These are phyloP conservation scores for Scaptomyza polygonia DNA, from an alignment of 2,888 invertebrate species.

Conservation along the genomic window DNA sequence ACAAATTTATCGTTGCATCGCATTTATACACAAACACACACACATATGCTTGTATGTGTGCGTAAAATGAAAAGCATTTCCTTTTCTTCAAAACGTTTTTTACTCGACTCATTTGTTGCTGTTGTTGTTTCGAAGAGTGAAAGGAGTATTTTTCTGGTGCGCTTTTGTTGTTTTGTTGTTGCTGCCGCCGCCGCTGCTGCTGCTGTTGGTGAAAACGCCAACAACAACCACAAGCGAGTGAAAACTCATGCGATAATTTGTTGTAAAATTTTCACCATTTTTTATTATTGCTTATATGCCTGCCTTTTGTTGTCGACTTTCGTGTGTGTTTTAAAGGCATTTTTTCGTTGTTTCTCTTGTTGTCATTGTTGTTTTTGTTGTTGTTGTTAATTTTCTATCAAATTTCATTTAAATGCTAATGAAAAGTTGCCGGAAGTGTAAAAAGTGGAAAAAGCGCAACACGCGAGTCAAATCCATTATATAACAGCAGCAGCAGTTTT, in stretches of 20 bases:
- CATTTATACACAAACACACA: constrained; percentile 17
- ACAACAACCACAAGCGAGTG: constrained; percentile 57
- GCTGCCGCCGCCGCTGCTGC: constrained; percentile 30
- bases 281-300: constrained; percentile 66
- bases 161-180: constrained; percentile 36
- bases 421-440: constrained; percentile 74
- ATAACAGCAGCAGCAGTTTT: constrained; percentile 42
- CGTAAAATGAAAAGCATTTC: constrained; percentile 75
- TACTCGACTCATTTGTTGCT: constrained; percentile 60
- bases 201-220: constrained; percentile 69
- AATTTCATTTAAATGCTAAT: constrained; percentile 78
- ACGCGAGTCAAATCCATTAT: constrained; percentile 59
- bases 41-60: constrained; percentile 13
- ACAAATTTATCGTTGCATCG: constrained; percentile 60
- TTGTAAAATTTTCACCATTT: constrained; percentile 78
- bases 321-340: constrained; percentile 20
- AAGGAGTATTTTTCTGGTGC: constrained; percentile 64
- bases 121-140: constrained; percentile 60
- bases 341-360: constrained; percentile 3
- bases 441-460: constrained; percentile 55
- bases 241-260: constrained; percentile 81
- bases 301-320: constrained; percentile 60
- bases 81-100: constrained; percentile 74
- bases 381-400: constrained; percentile 50
- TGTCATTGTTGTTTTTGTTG: background rate